phyloP scores from a whole-genome alignment of 2,113 vertebrate species.

The Oryzias melastigma region DNA sequence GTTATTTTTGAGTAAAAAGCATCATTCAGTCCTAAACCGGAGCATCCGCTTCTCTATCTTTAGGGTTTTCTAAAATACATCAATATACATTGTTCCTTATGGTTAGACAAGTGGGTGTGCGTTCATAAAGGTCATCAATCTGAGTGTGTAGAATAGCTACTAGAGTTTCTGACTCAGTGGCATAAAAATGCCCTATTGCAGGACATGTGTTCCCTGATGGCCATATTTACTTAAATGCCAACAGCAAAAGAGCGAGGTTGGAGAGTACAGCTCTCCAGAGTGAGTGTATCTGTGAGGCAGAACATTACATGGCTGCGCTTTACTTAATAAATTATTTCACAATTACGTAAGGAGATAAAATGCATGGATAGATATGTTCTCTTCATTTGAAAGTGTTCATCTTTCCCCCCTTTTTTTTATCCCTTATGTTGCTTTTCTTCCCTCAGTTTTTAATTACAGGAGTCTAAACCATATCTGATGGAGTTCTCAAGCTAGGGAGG shows the following conservation, averaged over 20 bases:
- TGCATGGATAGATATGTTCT: conserved; percentile 2
- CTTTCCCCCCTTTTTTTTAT: conserved; percentile 13
- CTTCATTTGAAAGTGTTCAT: conserved; percentile 3
- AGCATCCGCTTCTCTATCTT: too few relatives aligned
- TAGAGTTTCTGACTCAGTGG: conserved; percentile 28
- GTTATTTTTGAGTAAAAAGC: too few relatives aligned
- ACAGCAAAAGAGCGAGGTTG: conserved; percentile 21
- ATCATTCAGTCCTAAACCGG: too few relatives aligned
- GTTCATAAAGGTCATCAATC: conserved; percentile 12
- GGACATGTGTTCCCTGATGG: conserved; percentile 12
- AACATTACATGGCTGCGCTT: conserved; percentile 10
- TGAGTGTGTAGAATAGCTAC: conserved; percentile 7
- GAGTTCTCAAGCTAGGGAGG: conserved; percentile 10
- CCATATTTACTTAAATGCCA: conserved; percentile 5
- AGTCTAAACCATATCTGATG: conserved; percentile 8
- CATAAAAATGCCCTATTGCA: conserved; percentile 19
- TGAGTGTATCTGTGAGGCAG: conserved; percentile 9
- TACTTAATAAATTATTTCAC: conserved; percentile 28
- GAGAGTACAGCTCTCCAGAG: conserved; percentile 7
- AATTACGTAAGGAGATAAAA: conserved; percentile 24
- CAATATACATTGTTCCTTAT: too few relatives aligned
- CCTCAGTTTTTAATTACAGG: conserved; percentile 14
- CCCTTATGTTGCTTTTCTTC: conserved; percentile 4
- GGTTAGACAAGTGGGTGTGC: conserved; percentile 1
- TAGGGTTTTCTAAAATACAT: too few relatives aligned